Evolutionary conservation across 2,888 invertebrate genomes (phyloP), one percentile per base, ranked within the genome.

Genomic region (Eupeodes latifasciatus): DNA sequence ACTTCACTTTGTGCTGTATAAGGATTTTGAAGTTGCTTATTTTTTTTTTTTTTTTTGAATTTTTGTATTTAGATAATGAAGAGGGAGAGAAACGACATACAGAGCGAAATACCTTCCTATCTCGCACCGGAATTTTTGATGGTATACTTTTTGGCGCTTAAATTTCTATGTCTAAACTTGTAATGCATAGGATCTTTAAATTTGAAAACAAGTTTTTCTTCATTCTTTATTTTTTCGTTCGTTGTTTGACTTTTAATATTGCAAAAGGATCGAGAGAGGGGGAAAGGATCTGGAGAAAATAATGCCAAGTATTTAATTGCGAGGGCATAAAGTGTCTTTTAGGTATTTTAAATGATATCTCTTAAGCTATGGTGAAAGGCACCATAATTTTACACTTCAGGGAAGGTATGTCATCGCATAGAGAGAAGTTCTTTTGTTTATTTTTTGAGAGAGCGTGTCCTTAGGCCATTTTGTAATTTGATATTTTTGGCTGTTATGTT

Each of bases 11-110:
- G 71, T 69, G 67, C 69, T 69, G 67, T 69, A 74, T 61, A 67
- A 57, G 16, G 16, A 59, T 66, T 79, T 69, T 75, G 75, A 85
- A 81, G 76, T 78, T 79, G 27, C 2, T 1, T 19, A 19, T 79
- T 55, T 69, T 67, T 62, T 19, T 9, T 69, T 40, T 40, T 40
- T 47, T 27, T 12, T 51, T 67, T 47, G 5, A 14, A 6, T 59
- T 14, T 34, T 10, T 11, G 12, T 78, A 67, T 61, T 59, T 40
- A 62, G 74, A 82, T 86, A 86, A 86, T 86, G 78, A 86, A 83
- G 74, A 75, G 75, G 64, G n/a, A 44, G 40, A 19, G 55, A 67
- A 44, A 5, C 40, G 40, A 40, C 40, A 40, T 16, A 16, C 62
- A 44, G 40, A 16, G 40, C 40, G 62, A 40, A 59, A 62, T 62